phyloP scores from a whole-genome alignment of 2,888 invertebrate genomes.

The Eupithecia inturbata region DNA sequence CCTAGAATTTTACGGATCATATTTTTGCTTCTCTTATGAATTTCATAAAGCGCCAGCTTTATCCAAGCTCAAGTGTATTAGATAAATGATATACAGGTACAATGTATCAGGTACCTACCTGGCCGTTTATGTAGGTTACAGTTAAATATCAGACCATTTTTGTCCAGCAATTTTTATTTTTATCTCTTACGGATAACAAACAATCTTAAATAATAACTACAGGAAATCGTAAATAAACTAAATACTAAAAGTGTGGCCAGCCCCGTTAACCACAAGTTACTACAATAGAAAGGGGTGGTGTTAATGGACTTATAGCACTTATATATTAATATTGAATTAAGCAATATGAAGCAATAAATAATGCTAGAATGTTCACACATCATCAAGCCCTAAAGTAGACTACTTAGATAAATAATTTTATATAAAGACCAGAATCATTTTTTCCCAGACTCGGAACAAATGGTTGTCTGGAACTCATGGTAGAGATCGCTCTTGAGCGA shows the following conservation, averaged over 20 bases:
- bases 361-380: neutral
- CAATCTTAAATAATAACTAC: too few relatives aligned
- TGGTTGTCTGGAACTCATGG: too few relatives aligned
- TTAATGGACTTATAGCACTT: too few relatives aligned
- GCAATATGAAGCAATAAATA: neutral
- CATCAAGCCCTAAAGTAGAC: neutral
- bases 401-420: neutral
- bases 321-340: too few relatives aligned
- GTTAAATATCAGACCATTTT: neutral
- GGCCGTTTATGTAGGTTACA: neutral
- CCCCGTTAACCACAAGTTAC: too few relatives aligned
- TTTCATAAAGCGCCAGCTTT: slow-evolving; percentile 18
- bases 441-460: neutral
- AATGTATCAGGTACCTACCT: neutral
- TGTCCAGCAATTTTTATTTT: too few relatives aligned
- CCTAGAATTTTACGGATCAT: slow-evolving; percentile 28
- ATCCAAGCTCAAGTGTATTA: slow-evolving; percentile 3
- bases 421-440: neutral
- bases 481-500: too few relatives aligned
- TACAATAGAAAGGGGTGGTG: too few relatives aligned
- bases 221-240: too few relatives aligned
- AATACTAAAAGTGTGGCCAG: too few relatives aligned
- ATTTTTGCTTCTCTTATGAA: slow-evolving; percentile 32
- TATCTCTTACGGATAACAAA: too few relatives aligned
- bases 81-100: neutral